phyloP scores from a whole-genome alignment of 2,113 vertebrate genomes.

The Cygnus buccinator region DNA sequence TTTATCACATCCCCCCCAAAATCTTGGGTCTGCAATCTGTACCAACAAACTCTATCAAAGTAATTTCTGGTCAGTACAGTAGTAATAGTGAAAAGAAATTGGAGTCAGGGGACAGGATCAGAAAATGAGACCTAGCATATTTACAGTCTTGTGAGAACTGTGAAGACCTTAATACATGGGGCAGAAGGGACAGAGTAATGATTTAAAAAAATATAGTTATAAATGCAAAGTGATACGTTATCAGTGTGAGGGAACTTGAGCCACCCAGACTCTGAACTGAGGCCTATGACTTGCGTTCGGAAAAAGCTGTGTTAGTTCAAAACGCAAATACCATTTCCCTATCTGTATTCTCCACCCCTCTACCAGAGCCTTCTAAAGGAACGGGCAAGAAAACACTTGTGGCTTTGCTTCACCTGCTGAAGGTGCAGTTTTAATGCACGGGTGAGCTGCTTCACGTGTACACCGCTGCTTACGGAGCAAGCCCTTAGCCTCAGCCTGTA shows the following conservation, averaged over 20 bases:
- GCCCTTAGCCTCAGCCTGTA: neutral
- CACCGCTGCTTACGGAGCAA: neutral
- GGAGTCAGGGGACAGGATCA: neutral
- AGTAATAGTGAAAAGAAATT: neutral
- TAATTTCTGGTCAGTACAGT: neutral
- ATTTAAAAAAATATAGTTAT: neutral
- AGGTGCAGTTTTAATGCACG: neutral
- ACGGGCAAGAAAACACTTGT: neutral
- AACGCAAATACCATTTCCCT: neutral
- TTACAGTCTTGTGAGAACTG: neutral
- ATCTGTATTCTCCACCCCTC: neutral
- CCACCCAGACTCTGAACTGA: fast-evolving
- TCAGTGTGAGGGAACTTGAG: neutral
- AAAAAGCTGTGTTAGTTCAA: neutral
- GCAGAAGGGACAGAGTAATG: neutral
- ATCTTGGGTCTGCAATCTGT: neutral
- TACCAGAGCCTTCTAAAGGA: neutral
- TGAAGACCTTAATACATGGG: neutral
- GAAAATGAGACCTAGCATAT: neutral
- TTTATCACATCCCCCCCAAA: fast-evolving
- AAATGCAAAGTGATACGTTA: neutral
- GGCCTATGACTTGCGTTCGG: neutral
- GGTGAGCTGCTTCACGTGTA: neutral
- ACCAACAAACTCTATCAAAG: neutral
- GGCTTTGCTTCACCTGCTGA: neutral